Percentiles rank a stretch among this genome's conserved stretches.
Conservation (phyloP, 2,797 vertebrate species). For the Amniataba percoides region DNA sequence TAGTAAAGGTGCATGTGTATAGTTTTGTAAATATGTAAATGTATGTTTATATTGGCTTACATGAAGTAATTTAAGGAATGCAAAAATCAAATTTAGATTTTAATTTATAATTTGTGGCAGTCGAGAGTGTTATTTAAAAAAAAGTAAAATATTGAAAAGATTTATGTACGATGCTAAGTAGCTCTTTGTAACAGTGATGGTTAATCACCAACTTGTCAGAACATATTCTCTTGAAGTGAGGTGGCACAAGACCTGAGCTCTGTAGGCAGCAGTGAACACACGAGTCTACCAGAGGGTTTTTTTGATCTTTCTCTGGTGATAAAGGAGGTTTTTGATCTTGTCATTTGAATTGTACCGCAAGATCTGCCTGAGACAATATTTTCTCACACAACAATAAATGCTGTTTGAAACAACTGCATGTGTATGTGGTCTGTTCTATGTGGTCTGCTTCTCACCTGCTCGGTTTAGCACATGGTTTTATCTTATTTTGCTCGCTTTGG, state of each 20-base stretch:
- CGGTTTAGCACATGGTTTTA: too few relatives aligned
- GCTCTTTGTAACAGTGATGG: constrained; percentile 82
- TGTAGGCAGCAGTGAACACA: constrained; percentile 56
- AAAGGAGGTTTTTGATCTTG: constrained; percentile 76
- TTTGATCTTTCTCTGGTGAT: constrained; percentile 51
- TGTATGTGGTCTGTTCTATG: constrained; percentile 8
- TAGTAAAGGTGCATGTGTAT: constrained; percentile 86
- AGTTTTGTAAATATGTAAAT: constrained; percentile 87
- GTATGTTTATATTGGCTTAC: constrained; percentile 86
- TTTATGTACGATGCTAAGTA: constrained; percentile 80
- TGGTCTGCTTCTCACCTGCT: background rate
- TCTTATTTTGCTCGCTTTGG: background rate
- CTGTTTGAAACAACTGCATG: constrained; percentile 76
- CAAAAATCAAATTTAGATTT: constrained; percentile 86
- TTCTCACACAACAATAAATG: constrained; percentile 86
- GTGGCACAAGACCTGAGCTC: constrained; percentile 59
- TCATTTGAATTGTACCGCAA: constrained; percentile 72
- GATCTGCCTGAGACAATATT: constrained; percentile 82
- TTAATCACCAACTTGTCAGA: constrained; percentile 74
- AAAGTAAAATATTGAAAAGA: constrained; percentile 80
- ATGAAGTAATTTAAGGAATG: constrained; percentile 88
- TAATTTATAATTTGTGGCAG: constrained; percentile 87
- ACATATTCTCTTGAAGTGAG: constrained; percentile 68
- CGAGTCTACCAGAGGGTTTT: constrained; percentile 39
- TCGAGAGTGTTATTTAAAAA: constrained; percentile 84